Conservation (phyloP, 2,113 vertebrate genomes). For the Salvelinus sp. region DNA sequence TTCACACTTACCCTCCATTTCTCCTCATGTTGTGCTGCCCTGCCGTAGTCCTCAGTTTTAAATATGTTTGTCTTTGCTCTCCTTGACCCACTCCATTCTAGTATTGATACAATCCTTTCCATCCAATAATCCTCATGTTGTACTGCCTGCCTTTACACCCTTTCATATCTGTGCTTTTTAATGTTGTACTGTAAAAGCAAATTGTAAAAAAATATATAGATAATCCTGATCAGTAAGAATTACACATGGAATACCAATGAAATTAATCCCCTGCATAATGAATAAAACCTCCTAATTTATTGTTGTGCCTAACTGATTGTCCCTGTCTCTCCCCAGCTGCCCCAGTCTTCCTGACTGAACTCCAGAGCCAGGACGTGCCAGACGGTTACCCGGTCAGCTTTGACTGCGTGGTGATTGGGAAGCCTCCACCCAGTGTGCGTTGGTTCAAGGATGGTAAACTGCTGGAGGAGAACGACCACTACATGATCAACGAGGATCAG, state of each 20-base stretch:
- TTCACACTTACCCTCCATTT: no score
- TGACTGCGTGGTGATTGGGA: slow-evolving; percentile 90
- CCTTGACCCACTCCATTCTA: neutral
- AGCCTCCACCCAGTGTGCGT: slow-evolving; percentile 81
- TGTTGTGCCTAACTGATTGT: neutral
- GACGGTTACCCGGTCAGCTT: slow-evolving; percentile 96
- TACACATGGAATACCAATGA: neutral
- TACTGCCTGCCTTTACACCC: neutral
- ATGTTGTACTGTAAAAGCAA: no score
- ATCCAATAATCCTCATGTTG: neutral
- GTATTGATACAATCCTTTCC: neutral
- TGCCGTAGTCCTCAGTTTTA: no score
- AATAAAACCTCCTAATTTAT: neutral
- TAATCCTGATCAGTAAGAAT: neutral
- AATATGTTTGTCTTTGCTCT: neutral
- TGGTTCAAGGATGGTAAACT: slow-evolving; percentile 96
- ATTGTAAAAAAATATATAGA: no score
- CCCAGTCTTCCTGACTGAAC: slow-evolving; percentile 89
- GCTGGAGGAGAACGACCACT: slow-evolving; percentile 92
- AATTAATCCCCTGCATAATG: no score
- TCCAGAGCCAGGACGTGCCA: slow-evolving; percentile 92
- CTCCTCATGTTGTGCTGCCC: no score
- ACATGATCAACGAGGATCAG: slow-evolving; percentile 97
- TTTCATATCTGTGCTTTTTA: neutral
- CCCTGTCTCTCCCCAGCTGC: slow-evolving; percentile 62